Conservation (phyloP, 2,113 vertebrate species). For the Petrocephalus zakoni region DNA sequence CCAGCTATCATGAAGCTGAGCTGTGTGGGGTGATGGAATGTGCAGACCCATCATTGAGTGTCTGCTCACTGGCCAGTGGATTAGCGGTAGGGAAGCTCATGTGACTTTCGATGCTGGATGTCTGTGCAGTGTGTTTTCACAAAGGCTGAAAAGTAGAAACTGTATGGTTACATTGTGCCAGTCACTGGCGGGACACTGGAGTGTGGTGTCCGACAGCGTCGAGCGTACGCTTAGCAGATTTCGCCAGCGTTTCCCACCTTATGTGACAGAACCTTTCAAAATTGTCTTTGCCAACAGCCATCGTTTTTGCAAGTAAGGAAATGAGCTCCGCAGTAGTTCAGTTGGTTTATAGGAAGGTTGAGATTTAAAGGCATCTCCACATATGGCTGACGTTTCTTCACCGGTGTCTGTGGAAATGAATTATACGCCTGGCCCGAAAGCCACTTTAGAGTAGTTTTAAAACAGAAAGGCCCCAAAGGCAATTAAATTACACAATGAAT, state of each 20-base stretch:
- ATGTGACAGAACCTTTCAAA: conserved; percentile 15
- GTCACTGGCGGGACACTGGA: no score
- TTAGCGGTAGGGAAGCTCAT: not conserved
- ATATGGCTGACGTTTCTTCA: conserved; percentile 16
- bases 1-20: not conserved
- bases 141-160: no score
- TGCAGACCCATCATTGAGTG: not conserved
- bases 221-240: no score
- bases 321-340: conserved; percentile 7
- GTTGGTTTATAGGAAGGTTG: conserved; percentile 9
- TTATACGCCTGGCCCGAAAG: conserved; percentile 18
- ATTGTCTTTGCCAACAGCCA: no score
- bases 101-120: not conserved
- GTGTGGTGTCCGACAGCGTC: no score
- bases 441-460: conserved; percentile 7
- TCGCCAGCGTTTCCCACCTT: not conserved
- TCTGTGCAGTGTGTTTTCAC: no score
- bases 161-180: no score
- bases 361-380: conserved; percentile 24
- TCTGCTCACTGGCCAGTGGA: not conserved
- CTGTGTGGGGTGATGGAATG: not conserved
- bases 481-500: not conserved
- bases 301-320: not conserved
- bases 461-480: not conserved
- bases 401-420: conserved; percentile 23